phyloP scores from a whole-genome alignment of 2,888 invertebrate genomes.

The Cremastinae sp. region DNA sequence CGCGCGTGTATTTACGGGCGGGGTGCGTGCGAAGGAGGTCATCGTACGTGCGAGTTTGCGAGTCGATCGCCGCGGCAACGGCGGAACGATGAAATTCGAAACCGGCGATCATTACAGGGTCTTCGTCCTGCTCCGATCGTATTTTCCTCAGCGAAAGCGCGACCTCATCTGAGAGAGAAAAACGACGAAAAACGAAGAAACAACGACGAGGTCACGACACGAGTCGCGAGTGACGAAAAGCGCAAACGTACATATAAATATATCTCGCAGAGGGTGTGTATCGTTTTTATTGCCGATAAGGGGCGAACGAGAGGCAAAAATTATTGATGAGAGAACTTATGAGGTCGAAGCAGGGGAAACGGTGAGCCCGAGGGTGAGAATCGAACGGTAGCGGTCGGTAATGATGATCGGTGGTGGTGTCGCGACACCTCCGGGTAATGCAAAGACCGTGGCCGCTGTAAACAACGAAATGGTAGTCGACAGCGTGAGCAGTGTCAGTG shows the following conservation, averaged over 20 bases:
- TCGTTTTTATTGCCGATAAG: no score
- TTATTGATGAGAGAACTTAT: slow-evolving; percentile 4
- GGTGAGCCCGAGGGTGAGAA: slow-evolving; percentile 61
- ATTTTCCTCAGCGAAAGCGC: not conserved
- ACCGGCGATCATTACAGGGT: slow-evolving; percentile 40
- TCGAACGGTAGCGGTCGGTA: slow-evolving; percentile 69
- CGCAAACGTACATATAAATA: not conserved
- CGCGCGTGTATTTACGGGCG: slow-evolving; percentile 4
- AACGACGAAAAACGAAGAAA: not conserved
- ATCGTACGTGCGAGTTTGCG: slow-evolving; percentile 7
- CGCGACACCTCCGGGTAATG: slow-evolving; percentile 77
- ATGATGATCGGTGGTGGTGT: slow-evolving; percentile 79
- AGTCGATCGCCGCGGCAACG: slow-evolving; percentile 53
- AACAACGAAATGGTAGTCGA: slow-evolving; percentile 78
- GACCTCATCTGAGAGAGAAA: slow-evolving; percentile 11
- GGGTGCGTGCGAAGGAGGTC: slow-evolving; percentile 48
- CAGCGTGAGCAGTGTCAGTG: slow-evolving; percentile 77
- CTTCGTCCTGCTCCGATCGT: slow-evolving; percentile 12
- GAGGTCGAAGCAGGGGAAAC: slow-evolving; percentile 43
- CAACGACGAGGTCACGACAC: no score
- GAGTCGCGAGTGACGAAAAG: no score
- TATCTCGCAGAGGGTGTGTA: no score
- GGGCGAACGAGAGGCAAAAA: not conserved
- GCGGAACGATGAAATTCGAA: slow-evolving; percentile 62
- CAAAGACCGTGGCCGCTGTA: slow-evolving; percentile 75